Base-by-base conservation (phyloP, 2,797 vertebrate genomes). In the Neostethus bicornis region DNA sequence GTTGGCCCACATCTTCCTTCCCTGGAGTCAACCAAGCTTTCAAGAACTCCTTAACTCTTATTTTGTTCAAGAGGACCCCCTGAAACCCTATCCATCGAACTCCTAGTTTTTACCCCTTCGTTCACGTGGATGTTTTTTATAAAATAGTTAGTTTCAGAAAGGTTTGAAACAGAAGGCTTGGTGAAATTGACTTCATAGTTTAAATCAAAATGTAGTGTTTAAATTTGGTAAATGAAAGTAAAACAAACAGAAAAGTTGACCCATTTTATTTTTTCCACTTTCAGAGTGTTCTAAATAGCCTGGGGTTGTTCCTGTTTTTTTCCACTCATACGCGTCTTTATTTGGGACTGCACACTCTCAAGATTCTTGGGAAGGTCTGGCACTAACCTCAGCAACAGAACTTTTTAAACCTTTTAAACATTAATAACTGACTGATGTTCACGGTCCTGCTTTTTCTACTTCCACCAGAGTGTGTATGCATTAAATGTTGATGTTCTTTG, bases 341-440 rank as follows among this genome's bases (percentile, higher is more conserved):
- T 70, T 8, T 57, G 28, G 1, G 5, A 62, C 45, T 69, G 37
- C 57, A 60, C 50, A 35, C 39, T 66, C 31, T 49, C 52, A 52
- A 51, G 32, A 58, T 59, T 60, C 45, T 46, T 2, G 0, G 61
- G 67, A 56, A 74, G 13, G 59, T 78, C 59, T 32, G 43, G 61
- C 72, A 61, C 73, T 70, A 81, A 73, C 70, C 63, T 75, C 72
- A 57, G 76, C 77, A 79, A 68, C 53, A 70, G 56, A 77, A 61
- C 70, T 83, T 77, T 68, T 61, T 41, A 79, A 87, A 85, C 87
- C 86, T 86, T 87, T 88, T 86, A 81, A 87, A 79, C 87, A 92
- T 92, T 77, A 92, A 92, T 91, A 88, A 91, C 92, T 90, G 83
- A 92, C 83, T 77, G 65, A 60, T 73, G 76, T 81, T 84, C 80